Base-by-base conservation (phyloP, 2,888 invertebrate species). In the Apamea monoglypha region DNA sequence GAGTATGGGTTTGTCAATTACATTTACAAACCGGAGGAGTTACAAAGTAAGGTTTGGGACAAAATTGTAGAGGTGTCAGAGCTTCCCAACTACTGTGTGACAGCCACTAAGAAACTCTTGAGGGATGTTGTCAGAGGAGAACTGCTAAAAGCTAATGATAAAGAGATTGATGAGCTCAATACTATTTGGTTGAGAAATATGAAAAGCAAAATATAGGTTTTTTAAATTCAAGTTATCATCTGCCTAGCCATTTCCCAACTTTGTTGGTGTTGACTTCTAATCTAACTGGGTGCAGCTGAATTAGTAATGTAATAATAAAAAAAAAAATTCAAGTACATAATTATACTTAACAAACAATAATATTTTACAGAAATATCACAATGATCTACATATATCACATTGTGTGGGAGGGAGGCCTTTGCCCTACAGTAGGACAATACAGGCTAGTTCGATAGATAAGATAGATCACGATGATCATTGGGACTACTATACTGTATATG, bases 1-100 rank as follows among this genome's bases (percentile, higher is more conserved):
- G 96, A 98, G 66, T 97, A 97, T 91, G 98, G 98, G 47, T 98
- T 99, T 77, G 97, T 99, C 0, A 98, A 98, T 21, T 97, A 98
- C 91, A 96, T 99, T 25, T 98, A 98, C 88, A 98, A 98, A 81
- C 95, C 97, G 63, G 95, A 97, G 40, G 96, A 98, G 74, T 94
- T 98, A 74, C 95, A 98, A 74, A 95, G 93, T 89, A 96, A 97
- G 91, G 97, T 97, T 56, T 98, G 97, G 97, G 95, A 96, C 83
- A 97, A 96, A 92, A 97, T 97, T 88, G 96, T 94, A 50, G 95
- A 97, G 91, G 95, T 97, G 90, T 95, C 98, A 93, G 90, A 95
- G 83, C 92, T 97, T 86, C 97, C 98, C 21, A 87, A 93, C 72
- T 89, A 94, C 67, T 98, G 98, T 25, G 92, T 99, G 86, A 92